phyloP scores from a whole-genome alignment of 2,888 invertebrate genomes.

The Hyposoter didymator region DNA sequence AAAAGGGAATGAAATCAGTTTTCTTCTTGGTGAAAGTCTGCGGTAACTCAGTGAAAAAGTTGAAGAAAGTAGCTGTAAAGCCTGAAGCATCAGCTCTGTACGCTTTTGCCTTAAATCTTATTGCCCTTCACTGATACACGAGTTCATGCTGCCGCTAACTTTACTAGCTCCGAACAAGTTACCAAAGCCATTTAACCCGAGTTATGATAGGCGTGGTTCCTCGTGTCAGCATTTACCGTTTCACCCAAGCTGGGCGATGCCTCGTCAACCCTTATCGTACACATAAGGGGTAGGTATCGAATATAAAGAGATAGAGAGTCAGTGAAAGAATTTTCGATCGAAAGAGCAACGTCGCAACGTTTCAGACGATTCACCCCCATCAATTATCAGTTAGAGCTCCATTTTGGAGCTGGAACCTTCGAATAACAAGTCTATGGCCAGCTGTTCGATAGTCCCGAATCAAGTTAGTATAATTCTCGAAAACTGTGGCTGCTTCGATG shows the following conservation, averaged over 20 bases:
- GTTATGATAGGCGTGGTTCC: constrained; percentile 7
- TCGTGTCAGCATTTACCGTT: constrained; percentile 24
- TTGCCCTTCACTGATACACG: constrained; percentile 10
- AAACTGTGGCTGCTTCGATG: not conserved
- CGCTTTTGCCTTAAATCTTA: constrained; percentile 24
- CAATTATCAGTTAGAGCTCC: not conserved
- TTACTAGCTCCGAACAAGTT: constrained; percentile 24
- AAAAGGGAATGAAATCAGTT: constrained; percentile 9
- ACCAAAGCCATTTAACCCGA: constrained; percentile 30
- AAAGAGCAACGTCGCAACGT: not conserved
- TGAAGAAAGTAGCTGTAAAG: not conserved
- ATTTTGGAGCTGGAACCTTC: not conserved
- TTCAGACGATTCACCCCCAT: not conserved
- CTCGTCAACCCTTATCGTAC: constrained; percentile 11
- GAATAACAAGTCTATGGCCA: not conserved
- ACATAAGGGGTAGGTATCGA: constrained; percentile 5
- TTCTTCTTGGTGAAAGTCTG: not conserved
- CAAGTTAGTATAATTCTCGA: not conserved
- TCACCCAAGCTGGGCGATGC: not conserved
- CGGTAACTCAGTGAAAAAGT: not conserved
- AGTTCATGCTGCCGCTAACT: constrained; percentile 5
- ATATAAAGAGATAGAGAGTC: not conserved
- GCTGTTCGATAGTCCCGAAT: not conserved
- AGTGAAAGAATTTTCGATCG: not conserved
- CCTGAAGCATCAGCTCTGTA: constrained; percentile 1